Evolutionary conservation across 2,888 invertebrate species (phyloP), one percentile per base, ranked within the genome.

Genomic region (Cyclophora albipunctata): DNA sequence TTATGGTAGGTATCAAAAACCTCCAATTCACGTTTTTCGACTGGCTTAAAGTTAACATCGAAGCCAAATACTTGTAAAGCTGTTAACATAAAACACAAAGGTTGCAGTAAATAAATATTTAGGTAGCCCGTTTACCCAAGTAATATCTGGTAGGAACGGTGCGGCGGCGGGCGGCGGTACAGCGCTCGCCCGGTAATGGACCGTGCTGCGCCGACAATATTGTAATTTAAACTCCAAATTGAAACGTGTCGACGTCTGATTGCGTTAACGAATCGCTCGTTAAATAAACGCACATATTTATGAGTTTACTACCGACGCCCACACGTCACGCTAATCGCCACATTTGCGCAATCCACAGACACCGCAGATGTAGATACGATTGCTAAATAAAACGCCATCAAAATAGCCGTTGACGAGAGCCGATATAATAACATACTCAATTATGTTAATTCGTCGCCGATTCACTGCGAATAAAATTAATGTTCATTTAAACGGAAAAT

Each of bases 391-490:
- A 69, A 70, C 64, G 57, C 60, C 54, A 54, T 60, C 58, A 59
- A 61, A 63, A 69, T 63, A 66, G 60, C 58, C 60, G 62, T 64
- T 69, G 67, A 69, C 67, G 67, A 69, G 67, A 72, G 66, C 69
- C 73, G 67, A 75, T 75, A 79, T 77, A 75, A 78, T 78, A 73
- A 74, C 73, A 76, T 70, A 77, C 80, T 83, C 74, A 84, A 76
- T 84, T 84, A 84, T 84, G 83, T 82, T 84, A 84, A 85, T 84
- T 77, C 76, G 71, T 73, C 74, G 78, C 69, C 80, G 79, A 83
- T 83, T 82, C 84, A 78, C 78, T 75, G 73, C 78, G 82, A 81
- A 84, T 78, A 81, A 82, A 83, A 84, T 84, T 78, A 84, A 82
- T 83, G 84, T 81, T 77, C 78, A 77, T 81, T 84, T 81, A 84